Conservation (phyloP, 1,140 invertebrate species). For the Hypsibius dujardini region DNA sequence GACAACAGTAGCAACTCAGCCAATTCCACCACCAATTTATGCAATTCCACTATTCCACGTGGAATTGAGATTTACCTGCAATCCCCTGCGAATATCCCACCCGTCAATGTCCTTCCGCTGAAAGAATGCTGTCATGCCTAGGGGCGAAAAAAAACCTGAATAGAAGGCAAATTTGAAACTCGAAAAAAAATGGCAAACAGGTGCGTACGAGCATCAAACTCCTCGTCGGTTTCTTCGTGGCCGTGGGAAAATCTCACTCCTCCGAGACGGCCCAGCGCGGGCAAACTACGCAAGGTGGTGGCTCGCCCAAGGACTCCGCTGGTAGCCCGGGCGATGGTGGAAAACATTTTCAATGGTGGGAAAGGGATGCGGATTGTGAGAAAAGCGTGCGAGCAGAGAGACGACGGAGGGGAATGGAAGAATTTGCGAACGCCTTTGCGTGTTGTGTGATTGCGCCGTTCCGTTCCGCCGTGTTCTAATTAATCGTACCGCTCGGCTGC, state of each 20-base stretch:
- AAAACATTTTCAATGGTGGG: not conserved
- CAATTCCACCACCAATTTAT: too few relatives aligned
- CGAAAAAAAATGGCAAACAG: too few relatives aligned
- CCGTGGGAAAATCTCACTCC: conserved; percentile 9
- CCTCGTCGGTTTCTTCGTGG: conserved; percentile 40
- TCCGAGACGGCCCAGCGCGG: not conserved
- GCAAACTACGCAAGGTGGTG: not conserved
- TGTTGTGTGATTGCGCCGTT: too few relatives aligned
- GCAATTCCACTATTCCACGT: too few relatives aligned
- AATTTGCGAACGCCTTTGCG: too few relatives aligned
- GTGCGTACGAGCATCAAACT: conserved; percentile 44
- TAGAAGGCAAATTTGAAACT: too few relatives aligned
- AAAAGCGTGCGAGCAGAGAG: too few relatives aligned
- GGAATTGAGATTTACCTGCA: conserved; percentile 28
- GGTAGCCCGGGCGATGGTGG: not conserved
- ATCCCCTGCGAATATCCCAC: conserved; percentile 78
- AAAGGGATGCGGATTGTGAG: too few relatives aligned
- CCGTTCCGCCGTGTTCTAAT: too few relatives aligned
- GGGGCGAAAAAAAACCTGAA: not conserved
- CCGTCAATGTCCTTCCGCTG: conserved; percentile 74
- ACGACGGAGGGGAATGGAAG: too few relatives aligned
- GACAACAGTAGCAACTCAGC: not conserved
- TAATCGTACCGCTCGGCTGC: too few relatives aligned
- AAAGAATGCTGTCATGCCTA: conserved; percentile 59
- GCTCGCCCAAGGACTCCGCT: not conserved